Percentiles rank a stretch among this genome's conserved stretches.
Evolutionary conservation across 2,113 vertebrate genomes (phyloP).

Genomic region (Ageneiosus marmoratus): DNA sequence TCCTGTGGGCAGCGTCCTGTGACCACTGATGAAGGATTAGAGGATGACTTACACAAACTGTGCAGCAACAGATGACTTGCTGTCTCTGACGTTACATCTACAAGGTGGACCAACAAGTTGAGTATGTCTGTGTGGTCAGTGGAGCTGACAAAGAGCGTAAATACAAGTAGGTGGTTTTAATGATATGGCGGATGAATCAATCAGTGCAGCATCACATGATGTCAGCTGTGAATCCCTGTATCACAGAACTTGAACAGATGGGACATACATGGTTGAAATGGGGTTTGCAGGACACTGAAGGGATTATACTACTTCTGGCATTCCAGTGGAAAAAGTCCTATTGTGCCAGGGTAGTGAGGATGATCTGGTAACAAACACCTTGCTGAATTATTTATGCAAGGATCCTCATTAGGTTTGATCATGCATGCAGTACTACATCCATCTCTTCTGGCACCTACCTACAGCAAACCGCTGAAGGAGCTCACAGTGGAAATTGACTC

Average conservation of each 20-base stretch:
- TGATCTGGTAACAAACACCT: constrained; percentile 43
- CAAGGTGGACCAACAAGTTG: too few relatives aligned
- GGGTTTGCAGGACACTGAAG: not conserved
- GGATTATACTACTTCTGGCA: not conserved
- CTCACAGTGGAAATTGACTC: not conserved
- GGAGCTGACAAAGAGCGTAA: too few relatives aligned
- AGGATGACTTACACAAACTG: too few relatives aligned
- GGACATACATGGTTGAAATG: not conserved
- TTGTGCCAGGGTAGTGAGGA: not conserved
- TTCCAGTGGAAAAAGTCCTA: not conserved
- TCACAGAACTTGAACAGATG: not conserved
- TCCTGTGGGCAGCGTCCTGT: too few relatives aligned
- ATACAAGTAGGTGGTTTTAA: too few relatives aligned
- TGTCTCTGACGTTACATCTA: too few relatives aligned
- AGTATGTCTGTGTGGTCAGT: too few relatives aligned
- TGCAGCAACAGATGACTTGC: too few relatives aligned
- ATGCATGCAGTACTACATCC: not conserved
- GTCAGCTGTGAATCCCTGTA: not conserved
- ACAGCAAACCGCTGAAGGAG: not conserved
- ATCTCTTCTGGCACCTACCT: not conserved
- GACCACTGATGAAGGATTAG: too few relatives aligned
- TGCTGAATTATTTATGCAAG: constrained; percentile 49
- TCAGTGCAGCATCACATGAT: not conserved
- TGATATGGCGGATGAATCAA: not conserved
- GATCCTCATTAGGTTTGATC: constrained; percentile 28